phyloP scores from a whole-genome alignment of 2,113 vertebrate genomes.

The Martes martes region DNA sequence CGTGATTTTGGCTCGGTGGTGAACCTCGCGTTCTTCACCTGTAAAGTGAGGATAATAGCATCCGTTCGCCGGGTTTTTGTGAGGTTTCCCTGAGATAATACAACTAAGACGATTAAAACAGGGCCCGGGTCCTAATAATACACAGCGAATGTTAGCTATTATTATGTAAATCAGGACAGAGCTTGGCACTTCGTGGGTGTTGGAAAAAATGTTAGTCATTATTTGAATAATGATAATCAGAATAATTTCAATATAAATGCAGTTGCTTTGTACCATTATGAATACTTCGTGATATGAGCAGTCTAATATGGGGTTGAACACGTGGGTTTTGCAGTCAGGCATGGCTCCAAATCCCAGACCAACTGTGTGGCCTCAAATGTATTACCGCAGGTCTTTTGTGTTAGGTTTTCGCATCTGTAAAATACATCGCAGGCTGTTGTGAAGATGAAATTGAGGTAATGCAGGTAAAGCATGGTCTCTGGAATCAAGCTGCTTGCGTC shows the following conservation, averaged over 20 bases:
- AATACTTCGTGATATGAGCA: not conserved
- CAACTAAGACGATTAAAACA: not conserved
- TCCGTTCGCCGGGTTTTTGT: not conserved
- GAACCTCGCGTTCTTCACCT: not conserved
- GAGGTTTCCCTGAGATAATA: not conserved
- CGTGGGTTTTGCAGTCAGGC: not conserved
- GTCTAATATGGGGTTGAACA: not conserved
- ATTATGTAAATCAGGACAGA: constrained; percentile 8
- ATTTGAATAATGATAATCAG: not conserved
- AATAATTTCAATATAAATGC: constrained; percentile 23
- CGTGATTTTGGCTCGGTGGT: not conserved
- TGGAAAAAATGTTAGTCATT: constrained; percentile 18
- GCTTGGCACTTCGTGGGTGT: not conserved
- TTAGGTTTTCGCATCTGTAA: not conserved
- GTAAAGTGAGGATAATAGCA: not conserved
- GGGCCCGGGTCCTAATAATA: not conserved
- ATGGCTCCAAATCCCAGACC: not conserved
- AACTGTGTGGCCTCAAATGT: not conserved
- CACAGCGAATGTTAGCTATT: constrained; percentile 10
- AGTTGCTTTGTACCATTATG: not conserved
- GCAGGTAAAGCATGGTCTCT: not conserved
- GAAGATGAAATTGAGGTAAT: not conserved
- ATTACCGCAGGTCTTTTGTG: not conserved
- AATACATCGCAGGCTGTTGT: not conserved
- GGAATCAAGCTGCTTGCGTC: not conserved